Base-by-base conservation (phyloP, 2,113 vertebrate species). In the Athene cunicularia region DNA sequence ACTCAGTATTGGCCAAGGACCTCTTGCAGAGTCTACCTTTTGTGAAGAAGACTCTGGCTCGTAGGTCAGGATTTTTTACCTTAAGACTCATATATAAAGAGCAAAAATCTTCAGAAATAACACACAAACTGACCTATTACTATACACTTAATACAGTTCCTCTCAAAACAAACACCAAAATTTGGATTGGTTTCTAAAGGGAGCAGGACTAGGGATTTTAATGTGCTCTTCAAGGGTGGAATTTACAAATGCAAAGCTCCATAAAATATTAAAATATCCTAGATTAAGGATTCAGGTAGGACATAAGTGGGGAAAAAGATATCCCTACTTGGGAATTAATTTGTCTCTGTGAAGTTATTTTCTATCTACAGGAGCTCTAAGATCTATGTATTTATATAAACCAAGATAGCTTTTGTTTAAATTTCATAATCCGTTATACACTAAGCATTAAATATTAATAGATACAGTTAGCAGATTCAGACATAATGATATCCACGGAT, bases 371-470 rank as follows among this genome's bases (percentile, higher is more conserved):
- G 58, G 73, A 82, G 20, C n/a, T 73, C 73, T 75, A 92, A 91
- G 49, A 84, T 84, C 80, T 76, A n/a, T 70, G 49, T 75, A 91
- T 95, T 95, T 94, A 55, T 76, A 80, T 50, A 87, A 79, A 82
- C 13, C 2, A 6, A 87, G 45, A 66, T 24, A 82, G 45, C 11
- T 89, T 92, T 94, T 89, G 58, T 91, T 94, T 83, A 85, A 90
- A 90, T 89, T 94, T 85, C 66, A 85, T 88, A 94, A 94, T 84
- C 88, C 3, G 3, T 75, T 87, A 89, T 80, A 56, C 37, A 85
- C 85, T 58, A 76, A 79, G 79, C 35, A 80, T 89, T 91, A 96
- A 83, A 47, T 73, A 93, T 93, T 96, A 96, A 85, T 50, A 93
- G 83, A 60, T 49, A 67, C 26, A 95, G 45, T 64, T 93, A 87